phyloP scores from a whole-genome alignment of 2,888 invertebrate genomes.

The Trachelus stipa region DNA sequence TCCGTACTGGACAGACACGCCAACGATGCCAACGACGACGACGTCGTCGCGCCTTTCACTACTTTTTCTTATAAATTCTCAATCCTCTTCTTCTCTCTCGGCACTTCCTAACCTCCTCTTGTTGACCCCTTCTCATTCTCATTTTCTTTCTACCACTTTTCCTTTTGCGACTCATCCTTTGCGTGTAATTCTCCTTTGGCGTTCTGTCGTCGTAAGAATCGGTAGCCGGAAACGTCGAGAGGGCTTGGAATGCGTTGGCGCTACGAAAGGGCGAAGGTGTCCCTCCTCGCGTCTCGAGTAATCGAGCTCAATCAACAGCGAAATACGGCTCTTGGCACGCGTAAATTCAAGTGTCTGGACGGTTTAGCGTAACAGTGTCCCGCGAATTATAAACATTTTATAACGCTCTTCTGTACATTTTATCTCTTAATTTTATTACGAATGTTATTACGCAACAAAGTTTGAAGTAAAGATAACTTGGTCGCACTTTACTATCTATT shows the following conservation, averaged over 20 bases:
- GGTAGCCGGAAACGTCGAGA: too few relatives aligned
- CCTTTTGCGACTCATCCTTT: background rate
- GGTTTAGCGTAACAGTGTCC: conserved; percentile 58
- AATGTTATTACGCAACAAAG: conserved; percentile 27
- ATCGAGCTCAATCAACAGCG: too few relatives aligned
- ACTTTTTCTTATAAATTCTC: background rate
- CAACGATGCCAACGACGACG: conserved; percentile 7
- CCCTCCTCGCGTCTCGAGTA: too few relatives aligned
- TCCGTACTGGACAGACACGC: conserved; percentile 52
- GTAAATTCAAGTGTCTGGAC: conserved; percentile 47
- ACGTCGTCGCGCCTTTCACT: background rate
- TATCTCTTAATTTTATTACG: conserved; percentile 59
- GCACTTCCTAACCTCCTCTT: background rate
- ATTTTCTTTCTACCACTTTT: background rate
- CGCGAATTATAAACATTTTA: conserved; percentile 50
- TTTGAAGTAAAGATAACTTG: conserved; percentile 35
- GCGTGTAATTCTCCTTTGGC: too few relatives aligned
- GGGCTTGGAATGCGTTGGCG: too few relatives aligned
- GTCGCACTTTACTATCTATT: conserved; percentile 45
- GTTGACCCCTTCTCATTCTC: background rate
- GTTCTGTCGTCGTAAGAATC: too few relatives aligned
- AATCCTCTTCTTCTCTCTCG: too few relatives aligned
- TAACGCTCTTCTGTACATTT: conserved; percentile 65
- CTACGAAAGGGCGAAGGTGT: too few relatives aligned
- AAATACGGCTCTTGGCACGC: too few relatives aligned